phyloP scores from a whole-genome alignment of 2,113 vertebrate species.

The Otis tarda region DNA sequence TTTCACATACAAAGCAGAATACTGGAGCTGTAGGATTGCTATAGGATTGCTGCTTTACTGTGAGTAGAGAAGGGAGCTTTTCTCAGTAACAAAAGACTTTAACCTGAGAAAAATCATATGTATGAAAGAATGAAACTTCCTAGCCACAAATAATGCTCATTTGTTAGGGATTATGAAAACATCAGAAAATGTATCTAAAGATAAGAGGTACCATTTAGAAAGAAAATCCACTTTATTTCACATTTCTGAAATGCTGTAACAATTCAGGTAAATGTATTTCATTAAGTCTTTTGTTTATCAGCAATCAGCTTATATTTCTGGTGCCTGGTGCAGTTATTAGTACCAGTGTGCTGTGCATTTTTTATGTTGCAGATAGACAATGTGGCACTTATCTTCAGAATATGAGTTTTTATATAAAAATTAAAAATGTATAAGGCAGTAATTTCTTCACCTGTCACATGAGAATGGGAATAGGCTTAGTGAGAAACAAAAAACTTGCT shows the following conservation, averaged over 20 bases:
- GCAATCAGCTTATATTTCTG: not conserved
- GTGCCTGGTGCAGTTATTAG: not conserved
- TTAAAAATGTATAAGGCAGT: not conserved
- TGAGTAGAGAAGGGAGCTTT: not conserved
- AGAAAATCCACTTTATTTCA: not conserved
- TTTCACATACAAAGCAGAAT: not conserved
- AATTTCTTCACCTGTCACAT: not conserved
- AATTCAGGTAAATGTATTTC: not conserved
- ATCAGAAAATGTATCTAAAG: not conserved
- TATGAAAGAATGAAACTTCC: not conserved
- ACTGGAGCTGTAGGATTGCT: not conserved
- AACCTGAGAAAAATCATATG: not conserved
- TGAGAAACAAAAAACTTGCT: constrained; percentile 5
- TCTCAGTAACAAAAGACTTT: not conserved
- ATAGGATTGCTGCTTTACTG: not conserved
- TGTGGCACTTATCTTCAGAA: not conserved
- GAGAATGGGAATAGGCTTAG: constrained; percentile 17
- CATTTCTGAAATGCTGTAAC: not conserved
- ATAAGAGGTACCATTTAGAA: not conserved
- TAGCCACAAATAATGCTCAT: not conserved
- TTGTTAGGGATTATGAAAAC: not conserved
- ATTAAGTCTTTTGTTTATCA: not conserved
- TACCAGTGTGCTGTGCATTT: not conserved
- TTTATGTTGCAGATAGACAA: not conserved
- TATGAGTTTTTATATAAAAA: constrained; percentile 6